Conservation (phyloP, 2,797 vertebrate species). For the Anguilla obscura region DNA sequence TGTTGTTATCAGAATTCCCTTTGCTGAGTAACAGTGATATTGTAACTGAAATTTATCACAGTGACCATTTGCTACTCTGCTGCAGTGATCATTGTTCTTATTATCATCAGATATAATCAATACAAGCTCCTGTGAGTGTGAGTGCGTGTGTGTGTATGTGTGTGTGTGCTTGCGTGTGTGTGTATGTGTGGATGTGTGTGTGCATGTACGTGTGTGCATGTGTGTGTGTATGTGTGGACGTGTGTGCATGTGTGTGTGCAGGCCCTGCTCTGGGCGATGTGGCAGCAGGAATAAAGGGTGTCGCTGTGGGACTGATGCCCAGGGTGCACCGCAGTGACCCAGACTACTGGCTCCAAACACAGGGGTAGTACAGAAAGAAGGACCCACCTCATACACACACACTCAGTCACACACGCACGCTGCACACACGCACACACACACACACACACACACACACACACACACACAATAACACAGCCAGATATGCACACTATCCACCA, state of each 20-base stretch:
- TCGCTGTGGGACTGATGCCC: constrained; percentile 68
- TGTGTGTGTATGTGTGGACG: no score
- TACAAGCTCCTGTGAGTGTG: constrained; percentile 48
- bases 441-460: constrained; percentile 32
- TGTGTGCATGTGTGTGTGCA: constrained; percentile 50
- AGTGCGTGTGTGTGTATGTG: no score
- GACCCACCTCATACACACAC: constrained; percentile 18
- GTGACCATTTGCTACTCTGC: not conserved
- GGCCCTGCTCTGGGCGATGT: constrained; percentile 66
- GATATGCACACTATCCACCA: not conserved
- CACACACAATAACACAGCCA: constrained; percentile 28
- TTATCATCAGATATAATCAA: constrained; percentile 65
- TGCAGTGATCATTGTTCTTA: not conserved
- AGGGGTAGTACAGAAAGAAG: constrained; percentile 46
- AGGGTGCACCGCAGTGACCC: constrained; percentile 64
- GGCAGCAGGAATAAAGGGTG: constrained; percentile 67
- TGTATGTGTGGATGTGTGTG: no score
- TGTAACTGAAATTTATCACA: not conserved
- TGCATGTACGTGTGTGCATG: no score
- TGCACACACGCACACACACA: not conserved
- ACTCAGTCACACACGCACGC: not conserved
- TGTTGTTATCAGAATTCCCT: constrained; percentile 6
- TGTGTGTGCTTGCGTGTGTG: no score
- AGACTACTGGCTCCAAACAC: constrained; percentile 67
- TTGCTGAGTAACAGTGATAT: constrained; percentile 1